A percentile compares a stretch with the other conserved stretches of the same genome.
Evolutionary conservation across 2,797 vertebrate genomes (phyloP).

Genomic region (Calcarius lapponicus): DNA sequence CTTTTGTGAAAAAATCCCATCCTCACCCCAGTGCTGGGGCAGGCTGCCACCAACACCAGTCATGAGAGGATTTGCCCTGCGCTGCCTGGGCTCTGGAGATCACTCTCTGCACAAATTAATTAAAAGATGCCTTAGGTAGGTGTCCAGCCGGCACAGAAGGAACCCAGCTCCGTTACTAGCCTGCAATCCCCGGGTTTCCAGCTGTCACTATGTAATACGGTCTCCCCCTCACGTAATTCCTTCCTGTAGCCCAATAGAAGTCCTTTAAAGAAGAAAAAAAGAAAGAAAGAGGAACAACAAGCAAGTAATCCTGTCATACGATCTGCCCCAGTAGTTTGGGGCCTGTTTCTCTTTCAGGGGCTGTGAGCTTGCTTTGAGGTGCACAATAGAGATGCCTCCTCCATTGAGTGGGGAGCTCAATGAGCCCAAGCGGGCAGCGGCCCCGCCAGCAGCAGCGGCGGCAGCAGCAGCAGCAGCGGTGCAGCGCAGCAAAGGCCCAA

Average conservation of each 20-base stretch:
- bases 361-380: conserved; percentile 71
- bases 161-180: conserved; percentile 57
- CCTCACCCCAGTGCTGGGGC: fast-evolving
- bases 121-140: conserved; percentile 64
- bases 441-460: conserved; percentile 55
- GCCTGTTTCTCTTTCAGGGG: conserved; percentile 70
- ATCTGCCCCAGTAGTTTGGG: conserved; percentile 70
- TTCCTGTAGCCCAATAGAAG: conserved; percentile 60
- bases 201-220: conserved; percentile 72
- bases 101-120: conserved; percentile 51
- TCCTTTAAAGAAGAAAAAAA: conserved; percentile 26
- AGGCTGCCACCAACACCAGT: neutral
- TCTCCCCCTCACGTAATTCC: conserved; percentile 63
- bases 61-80: fast-evolving
- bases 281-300: conserved; percentile 62
- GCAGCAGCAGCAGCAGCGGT: conserved; percentile 58
- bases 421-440: conserved; percentile 58
- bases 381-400: conserved; percentile 72
- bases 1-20: neutral
- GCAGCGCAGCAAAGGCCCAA: conserved; percentile 68
- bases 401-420: conserved; percentile 68
- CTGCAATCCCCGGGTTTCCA: conserved; percentile 69
- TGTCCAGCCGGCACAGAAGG: conserved; percentile 61
- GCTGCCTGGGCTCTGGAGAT: neutral
- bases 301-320: conserved; percentile 72